Base-by-base conservation (phyloP, 30 jellyfish, hydroid and myxozoan genomes). In the Cassiopea andromeda region DNA sequence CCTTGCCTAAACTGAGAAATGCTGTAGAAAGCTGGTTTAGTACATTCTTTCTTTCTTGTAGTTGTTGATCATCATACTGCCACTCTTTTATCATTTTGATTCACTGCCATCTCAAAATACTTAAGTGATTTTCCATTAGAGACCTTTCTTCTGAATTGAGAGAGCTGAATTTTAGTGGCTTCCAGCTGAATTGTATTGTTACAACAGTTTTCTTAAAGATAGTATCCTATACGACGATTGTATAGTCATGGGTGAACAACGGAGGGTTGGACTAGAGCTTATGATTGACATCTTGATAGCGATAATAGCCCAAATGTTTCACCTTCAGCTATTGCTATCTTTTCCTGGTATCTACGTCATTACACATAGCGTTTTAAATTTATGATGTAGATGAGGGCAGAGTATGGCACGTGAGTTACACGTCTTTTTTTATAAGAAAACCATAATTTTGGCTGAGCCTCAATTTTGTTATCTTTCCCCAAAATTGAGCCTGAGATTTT, bases 231-330 rank as follows among this genome's bases (percentile, higher is more conserved):
- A 38, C 19, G 16, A 70, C 19, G 16, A 43, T 70, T 19, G n/a
- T 70, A 38, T 70, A 19, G 19, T 70, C 79, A 38, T 19, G 38
- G 79, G 2, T 70, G 54, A 3, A 19, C 54, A 70, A 2, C n/a
- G n/a, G 50, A 70, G 79, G 79, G 79, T 19, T 70, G 79, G 79
- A 70, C 79, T 38, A 70, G 79, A 3, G 3, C 14, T 70, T 70
- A 54, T 70, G 79, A 54, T 19, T 70, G 54, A 15, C 79, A n/a
- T 54, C 79, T 1, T 70, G 19, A 70, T 70, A 70, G 79, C 57
- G 50, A 19, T 70, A 38, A 70, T 70, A 12, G 14, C 19, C 57
- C 9, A 43, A 7, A 4, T 15, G 54, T 7, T 19, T 70, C 57
- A 19, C 54, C 79, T 2, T 70, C 38, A 12, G 50, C 57, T 15